phyloP scores from a whole-genome alignment of 2,797 vertebrate genomes.

The Myotis pilosus region DNA sequence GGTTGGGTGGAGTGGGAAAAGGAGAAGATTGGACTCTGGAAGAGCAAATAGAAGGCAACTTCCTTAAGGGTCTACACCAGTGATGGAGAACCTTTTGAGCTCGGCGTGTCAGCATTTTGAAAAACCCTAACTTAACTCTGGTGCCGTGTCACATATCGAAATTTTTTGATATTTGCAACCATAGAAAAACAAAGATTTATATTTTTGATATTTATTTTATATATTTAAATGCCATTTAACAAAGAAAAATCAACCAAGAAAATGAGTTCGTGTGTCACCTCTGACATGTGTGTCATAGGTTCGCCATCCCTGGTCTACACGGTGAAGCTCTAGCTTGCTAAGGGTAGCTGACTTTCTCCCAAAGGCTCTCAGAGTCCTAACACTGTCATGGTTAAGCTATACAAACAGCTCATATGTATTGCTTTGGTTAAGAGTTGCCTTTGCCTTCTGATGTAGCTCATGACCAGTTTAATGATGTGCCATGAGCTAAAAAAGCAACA shows the following conservation, averaged over 20 bases:
- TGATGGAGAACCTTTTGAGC: too few relatives aligned
- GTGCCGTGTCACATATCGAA: too few relatives aligned
- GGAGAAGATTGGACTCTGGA: background rate
- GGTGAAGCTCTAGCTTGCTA: background rate
- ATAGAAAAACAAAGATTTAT: too few relatives aligned
- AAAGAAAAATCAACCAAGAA: too few relatives aligned
- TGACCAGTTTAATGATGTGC: background rate
- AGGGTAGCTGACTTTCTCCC: background rate
- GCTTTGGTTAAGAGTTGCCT: background rate
- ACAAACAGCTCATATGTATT: background rate
- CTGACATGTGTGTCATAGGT: too few relatives aligned
- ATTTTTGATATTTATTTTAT: too few relatives aligned
- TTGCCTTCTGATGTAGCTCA: background rate
- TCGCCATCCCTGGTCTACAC: too few relatives aligned
- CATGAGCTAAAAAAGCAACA: background rate
- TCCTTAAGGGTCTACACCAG: background rate
- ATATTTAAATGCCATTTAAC: too few relatives aligned
- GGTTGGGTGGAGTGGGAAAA: background rate
- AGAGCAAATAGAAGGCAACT: background rate
- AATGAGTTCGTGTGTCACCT: too few relatives aligned
- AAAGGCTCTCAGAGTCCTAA: background rate
- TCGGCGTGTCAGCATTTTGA: too few relatives aligned
- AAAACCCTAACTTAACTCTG: too few relatives aligned
- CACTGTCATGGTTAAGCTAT: background rate
- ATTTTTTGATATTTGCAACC: too few relatives aligned